Base-by-base conservation (phyloP, 1,140 invertebrate species). In the Paramacrobiotus metropolitanus region DNA sequence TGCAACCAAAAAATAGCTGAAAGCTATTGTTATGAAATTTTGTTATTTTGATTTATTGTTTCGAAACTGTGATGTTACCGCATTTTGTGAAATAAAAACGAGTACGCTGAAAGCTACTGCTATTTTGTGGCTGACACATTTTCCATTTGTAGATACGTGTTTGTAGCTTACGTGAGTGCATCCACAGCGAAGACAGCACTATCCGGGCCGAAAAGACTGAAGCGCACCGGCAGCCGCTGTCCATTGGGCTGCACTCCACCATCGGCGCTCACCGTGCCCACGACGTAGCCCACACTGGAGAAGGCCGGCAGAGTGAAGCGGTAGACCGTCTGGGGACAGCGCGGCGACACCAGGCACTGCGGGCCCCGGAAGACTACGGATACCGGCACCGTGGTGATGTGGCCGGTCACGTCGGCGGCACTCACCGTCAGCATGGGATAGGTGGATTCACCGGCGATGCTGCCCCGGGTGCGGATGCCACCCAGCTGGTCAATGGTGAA, bases 401-500 rank as follows among this genome's bases (percentile, higher is more conserved):
- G 15, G 48, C 48, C 48, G 15, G 48, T 24, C 9, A 24, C 15
- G 28, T 55, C 48, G 15, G 48, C 15, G 9, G 24, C 48, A 15
- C 4, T 55, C 4, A 28, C 48, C 4, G 24, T 55, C 15, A 55
- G 24, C 15, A 15, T 24, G 15, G 15, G 48, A 4, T 4, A 28
- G 15, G 48, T 15, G 24, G 28, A 20, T 4, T 20, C 48, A 15
- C 15, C 24, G 15, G 28, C 4, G 48, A 55, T 24, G 48, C 15
- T 15, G 15, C 15, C 48, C 4, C 48, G 48, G 48, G 15, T 55
- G 15, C 48, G 15, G 9, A 55, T 55, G 15, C 15, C 24, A 20
- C 48, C 48, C 48, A 55, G 24, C 24, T 15, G 24, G 48, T 55
- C 48, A 55, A 55, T 55, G 15, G 48, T 55, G 24, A 55, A 55